These are phyloP conservation scores for Microcaecilia unicolor DNA, from an alignment of 2,797 vertebrate species.

Conservation along the genomic window DNA sequence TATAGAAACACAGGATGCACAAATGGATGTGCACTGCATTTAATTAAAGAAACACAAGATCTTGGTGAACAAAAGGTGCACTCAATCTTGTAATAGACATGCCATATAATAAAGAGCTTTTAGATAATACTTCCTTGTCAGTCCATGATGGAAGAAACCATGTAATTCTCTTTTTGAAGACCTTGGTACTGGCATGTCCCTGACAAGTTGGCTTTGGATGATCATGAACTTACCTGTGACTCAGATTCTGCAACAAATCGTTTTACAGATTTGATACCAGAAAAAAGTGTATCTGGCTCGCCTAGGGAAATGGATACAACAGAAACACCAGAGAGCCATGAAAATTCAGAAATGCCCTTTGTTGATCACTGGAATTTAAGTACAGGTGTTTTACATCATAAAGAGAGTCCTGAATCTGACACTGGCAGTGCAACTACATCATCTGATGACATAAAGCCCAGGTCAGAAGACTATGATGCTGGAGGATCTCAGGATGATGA, in stretches of 20 bases:
- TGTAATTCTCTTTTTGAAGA: conserved; percentile 11
- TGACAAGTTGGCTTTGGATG: conserved; percentile 16
- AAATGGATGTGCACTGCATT: conserved; percentile 13
- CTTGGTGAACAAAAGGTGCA: conserved; percentile 10
- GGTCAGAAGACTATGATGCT: conserved; percentile 95
- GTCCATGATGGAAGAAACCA: conserved; percentile 14
- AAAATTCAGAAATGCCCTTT: conserved; percentile 58
- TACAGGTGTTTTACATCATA: conserved; percentile 52
- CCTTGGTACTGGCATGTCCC: conserved; percentile 23
- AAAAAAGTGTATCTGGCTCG: conserved; percentile 31
- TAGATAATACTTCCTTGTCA: conserved; percentile 8
- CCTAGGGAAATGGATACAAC: conserved; percentile 54
- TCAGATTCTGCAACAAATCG: conserved; percentile 35
- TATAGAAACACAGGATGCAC: conserved; percentile 9
- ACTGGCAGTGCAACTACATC: conserved; percentile 89
- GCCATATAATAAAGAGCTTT: conserved; percentile 11
- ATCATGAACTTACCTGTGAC: conserved; percentile 20
- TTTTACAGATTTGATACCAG: conserved; percentile 38
- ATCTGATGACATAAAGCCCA: conserved; percentile 94
- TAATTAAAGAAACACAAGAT: conserved; percentile 18
- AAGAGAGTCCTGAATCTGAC: conserved; percentile 87
- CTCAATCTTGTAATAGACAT: conserved; percentile 6
- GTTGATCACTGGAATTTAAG: conserved; percentile 68
- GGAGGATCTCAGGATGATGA: conserved; percentile 96
- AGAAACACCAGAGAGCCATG: conserved; percentile 63